Evolutionary conservation across 1,140 invertebrate species (phyloP).

Genomic region (Brachionus sp.): DNA sequence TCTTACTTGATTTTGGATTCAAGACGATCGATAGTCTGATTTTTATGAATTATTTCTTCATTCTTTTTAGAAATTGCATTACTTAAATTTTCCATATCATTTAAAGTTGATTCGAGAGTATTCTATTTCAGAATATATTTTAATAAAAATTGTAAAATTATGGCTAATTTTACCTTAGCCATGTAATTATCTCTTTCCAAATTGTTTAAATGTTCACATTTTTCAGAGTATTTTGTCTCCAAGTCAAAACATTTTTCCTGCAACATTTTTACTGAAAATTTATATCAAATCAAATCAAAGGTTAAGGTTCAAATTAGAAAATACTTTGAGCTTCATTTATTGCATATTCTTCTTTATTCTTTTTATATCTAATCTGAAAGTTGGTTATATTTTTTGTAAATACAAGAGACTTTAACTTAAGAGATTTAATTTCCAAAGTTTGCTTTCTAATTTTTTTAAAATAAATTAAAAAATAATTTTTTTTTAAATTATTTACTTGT

Average conservation of each 20-base stretch:
- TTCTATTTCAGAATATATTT: neutral
- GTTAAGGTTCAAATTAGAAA: too few species aligned
- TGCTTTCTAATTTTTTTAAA: neutral
- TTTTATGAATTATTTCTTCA: conserved; percentile 36
- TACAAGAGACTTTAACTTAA: neutral
- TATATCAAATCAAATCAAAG: neutral
- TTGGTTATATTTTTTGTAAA: neutral
- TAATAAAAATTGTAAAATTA: neutral
- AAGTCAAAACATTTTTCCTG: conserved; percentile 36
- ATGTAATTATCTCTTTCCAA: conserved; percentile 33
- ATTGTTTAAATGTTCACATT: conserved; percentile 39
- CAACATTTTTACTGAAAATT: neutral
- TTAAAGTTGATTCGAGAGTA: conserved; percentile 25
- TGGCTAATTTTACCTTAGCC: neutral
- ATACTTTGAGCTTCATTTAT: neutral
- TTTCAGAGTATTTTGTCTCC: conserved; percentile 40
- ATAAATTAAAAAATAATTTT: neutral
- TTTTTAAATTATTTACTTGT: neutral
- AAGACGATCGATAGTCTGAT: conserved; percentile 31
- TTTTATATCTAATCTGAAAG: neutral
- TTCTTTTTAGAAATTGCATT: conserved; percentile 24
- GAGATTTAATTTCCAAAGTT: neutral
- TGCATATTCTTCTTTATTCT: neutral
- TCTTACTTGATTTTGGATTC: conserved; percentile 11
- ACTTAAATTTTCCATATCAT: neutral